A percentile compares a stretch with the other conserved stretches of the same genome.
Evolutionary conservation across 2,888 invertebrate genomes (phyloP).

Genomic region (Mantis religiosa): DNA sequence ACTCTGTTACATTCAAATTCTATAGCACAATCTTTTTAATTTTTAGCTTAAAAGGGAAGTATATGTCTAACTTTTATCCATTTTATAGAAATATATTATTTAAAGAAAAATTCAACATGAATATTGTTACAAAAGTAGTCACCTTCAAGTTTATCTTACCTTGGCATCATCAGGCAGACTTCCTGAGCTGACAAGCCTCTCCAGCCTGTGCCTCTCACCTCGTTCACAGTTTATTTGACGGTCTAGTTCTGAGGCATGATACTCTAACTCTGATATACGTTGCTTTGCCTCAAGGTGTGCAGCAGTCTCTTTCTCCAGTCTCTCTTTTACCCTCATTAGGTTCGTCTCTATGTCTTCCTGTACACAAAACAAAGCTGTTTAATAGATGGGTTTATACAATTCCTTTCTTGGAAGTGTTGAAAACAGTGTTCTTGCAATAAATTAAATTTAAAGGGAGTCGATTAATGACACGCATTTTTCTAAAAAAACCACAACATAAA

Average conservation of each 20-base stretch:
- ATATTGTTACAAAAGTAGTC: too few relatives aligned
- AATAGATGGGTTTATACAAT: neutral
- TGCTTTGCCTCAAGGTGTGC: slow-evolving; percentile 83
- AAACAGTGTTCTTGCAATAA: too few relatives aligned
- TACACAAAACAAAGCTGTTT: slow-evolving; percentile 17
- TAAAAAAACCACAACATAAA: too few relatives aligned
- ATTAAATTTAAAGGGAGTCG: too few relatives aligned
- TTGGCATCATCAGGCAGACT: slow-evolving; percentile 93
- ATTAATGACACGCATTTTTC: too few relatives aligned
- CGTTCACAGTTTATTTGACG: slow-evolving; percentile 68
- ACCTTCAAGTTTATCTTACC: slow-evolving; percentile 41
- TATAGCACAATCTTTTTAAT: too few relatives aligned
- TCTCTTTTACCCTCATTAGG: slow-evolving; percentile 73
- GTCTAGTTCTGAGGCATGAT: slow-evolving; percentile 59
- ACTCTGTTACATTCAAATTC: too few relatives aligned
- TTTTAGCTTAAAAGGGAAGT: too few relatives aligned
- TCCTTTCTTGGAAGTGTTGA: too few relatives aligned
- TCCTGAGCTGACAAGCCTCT: slow-evolving; percentile 83
- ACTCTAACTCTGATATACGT: slow-evolving; percentile 61
- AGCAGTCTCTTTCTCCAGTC: slow-evolving; percentile 84
- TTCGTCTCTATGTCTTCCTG: slow-evolving; percentile 83
- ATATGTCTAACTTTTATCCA: too few relatives aligned
- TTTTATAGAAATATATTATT: too few relatives aligned
- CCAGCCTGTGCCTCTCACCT: slow-evolving; percentile 74
- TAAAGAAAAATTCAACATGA: too few relatives aligned